Evolutionary conservation across 2,113 vertebrate genomes (phyloP), one percentile per base, ranked within the genome.

Genomic region (Erinaceus europaeus): DNA sequence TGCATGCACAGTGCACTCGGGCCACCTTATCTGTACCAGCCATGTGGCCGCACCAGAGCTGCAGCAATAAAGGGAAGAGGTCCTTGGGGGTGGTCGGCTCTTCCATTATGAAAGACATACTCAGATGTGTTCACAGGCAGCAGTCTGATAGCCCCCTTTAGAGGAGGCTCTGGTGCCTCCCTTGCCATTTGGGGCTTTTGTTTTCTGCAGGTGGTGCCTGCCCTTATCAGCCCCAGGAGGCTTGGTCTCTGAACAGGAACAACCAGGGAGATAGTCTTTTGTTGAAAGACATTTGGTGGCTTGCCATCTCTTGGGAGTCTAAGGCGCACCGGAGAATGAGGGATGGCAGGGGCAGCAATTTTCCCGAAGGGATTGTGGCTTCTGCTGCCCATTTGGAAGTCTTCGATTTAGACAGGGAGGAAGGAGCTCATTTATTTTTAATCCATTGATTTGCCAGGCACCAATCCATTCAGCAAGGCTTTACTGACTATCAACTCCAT

Each of bases 1-100:
- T 93, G 89, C 84, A 94, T 94, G 90, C 90, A 79, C 65, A 38
- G 11, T 67, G n/a, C 74, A 85, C 68, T 42, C 20, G 38, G 65
- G 61, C 84, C 76, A 75, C 86, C 91, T 95, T 95, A 94, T 96
- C 94, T 95, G 53, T 52, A 44, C 42, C 74, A 74, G 55, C 93
- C 91, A 92, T 76, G 86, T 68, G 91, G 88, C 81, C 75, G 93
- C 62, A 92, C 89, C 50, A 50, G 86, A 84, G 81, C 90, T 76
- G 55, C 32, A 44, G 69, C 90, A 93, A 73, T 88, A 91, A 94
- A 95, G 77, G 81, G 92, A 94, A 89, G 77, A 84, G 86, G 69
- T 93, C 94, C 84, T 90, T 64, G 40, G 92, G 91, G 91, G 61
- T 68, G 71, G 64, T 12, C 84, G 79, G 69, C 72, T 81, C 62